Base-by-base conservation (phyloP, 2,888 invertebrate species). In the Serrognathus titanus region DNA sequence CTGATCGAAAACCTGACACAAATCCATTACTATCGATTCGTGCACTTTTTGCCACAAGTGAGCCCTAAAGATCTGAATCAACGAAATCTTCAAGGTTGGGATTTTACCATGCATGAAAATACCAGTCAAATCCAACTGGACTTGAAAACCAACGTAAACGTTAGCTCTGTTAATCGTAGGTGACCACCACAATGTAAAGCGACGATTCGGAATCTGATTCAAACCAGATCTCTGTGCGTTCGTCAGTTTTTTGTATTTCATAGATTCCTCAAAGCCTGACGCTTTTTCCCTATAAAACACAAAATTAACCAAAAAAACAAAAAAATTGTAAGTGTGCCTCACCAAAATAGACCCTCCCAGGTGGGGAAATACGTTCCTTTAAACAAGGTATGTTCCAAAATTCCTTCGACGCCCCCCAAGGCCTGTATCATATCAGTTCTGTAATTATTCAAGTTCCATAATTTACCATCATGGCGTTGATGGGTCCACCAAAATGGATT, bases 401-500 rank as follows among this genome's bases (percentile, higher is more conserved):
- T 99, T 57, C 99, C 99, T 78, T 99, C 99, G 0, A 99, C 99
- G 12, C 99, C 99, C 10, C 99, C 99, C 3, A 99, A 82, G 0
- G 99, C 98, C 76, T 99, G 99, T 62, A 99, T 99, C 99, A 99
- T 99, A 77, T 99, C 99, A 0, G 99, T 99, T 60, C 99, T 85
- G 78, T 99, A 99, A 81, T 99, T 99, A 80, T 99, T 99, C 69
- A 99, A 79, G 79, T 99, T 99, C 99, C 99, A 99, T 63, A 99
- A 81, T 81, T 99, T 99, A 53, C 99, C 99, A 76, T 99, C 99
- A 82, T 99, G 99, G 1, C 98, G 85, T 78, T 99, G 99, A 81
- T 99, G 99, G 0, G 99, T 99, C 99, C 99, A 99, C 99, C 99
- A 99, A 86, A 99, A 99, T 0, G 99, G 99, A 85, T 99, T 99